These are phyloP conservation scores for Rhyacichthys aspro DNA, from an alignment of 2,797 vertebrate genomes.

Conservation along the genomic window DNA sequence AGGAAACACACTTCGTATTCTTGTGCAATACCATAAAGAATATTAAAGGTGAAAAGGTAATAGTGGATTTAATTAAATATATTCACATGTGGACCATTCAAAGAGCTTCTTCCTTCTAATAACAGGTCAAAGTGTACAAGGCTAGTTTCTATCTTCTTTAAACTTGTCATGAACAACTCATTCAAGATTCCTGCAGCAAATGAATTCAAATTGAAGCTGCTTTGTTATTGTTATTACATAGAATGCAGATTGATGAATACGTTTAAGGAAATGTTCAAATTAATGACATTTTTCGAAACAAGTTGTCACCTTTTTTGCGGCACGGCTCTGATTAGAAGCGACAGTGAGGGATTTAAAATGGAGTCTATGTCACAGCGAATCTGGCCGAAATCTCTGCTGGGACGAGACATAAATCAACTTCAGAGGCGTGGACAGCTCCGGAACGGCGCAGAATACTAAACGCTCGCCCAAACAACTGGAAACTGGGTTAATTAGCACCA, in stretches of 20 bases:
- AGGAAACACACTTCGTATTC: too few relatives aligned
- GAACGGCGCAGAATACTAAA: constrained; percentile 56
- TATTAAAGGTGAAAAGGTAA: too few relatives aligned
- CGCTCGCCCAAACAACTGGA: constrained; percentile 27
- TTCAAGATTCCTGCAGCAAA: constrained; percentile 18
- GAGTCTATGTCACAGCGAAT: constrained; percentile 42
- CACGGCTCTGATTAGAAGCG: constrained; percentile 42
- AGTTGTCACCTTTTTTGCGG: constrained; percentile 34
- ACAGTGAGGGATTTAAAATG: constrained; percentile 34
- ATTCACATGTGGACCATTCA: not conserved
- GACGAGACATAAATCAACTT: constrained; percentile 61
- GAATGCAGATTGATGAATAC: constrained; percentile 20
- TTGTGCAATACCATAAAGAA: too few relatives aligned
- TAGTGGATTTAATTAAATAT: too few relatives aligned
- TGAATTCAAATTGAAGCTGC: constrained; percentile 9
- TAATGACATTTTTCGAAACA: constrained; percentile 34
- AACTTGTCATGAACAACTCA: constrained; percentile 6
- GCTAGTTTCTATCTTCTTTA: constrained; percentile 32
- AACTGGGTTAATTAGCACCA: constrained; percentile 67
- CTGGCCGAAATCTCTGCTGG: constrained; percentile 51
- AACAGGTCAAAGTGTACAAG: not conserved
- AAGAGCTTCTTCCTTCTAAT: too few relatives aligned
- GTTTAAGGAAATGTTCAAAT: constrained; percentile 36
- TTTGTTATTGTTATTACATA: constrained; percentile 8
- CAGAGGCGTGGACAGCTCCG: constrained; percentile 52